A percentile compares a stretch with the other conserved stretches of the same genome.
These are phyloP conservation scores for Bombus difficillimus DNA, from an alignment of 1,140 invertebrate genomes.

Conservation along the genomic window DNA sequence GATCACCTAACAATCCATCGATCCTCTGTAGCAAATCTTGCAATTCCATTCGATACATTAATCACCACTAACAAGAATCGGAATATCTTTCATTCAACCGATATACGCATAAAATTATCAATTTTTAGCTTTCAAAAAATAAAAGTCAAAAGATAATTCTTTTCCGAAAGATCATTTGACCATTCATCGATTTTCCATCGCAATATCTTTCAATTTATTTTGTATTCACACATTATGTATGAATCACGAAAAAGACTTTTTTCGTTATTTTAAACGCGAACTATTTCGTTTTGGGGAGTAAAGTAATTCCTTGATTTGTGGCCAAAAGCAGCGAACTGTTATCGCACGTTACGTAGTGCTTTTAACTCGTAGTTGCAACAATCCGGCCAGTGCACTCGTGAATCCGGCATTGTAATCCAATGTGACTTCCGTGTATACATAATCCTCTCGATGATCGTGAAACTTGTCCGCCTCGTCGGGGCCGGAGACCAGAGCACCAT, in stretches of 20 bases:
- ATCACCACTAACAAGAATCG: too few species aligned
- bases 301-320: too few species aligned
- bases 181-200: too few species aligned
- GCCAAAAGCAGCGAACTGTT: too few species aligned
- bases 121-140: background rate
- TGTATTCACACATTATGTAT: background rate
- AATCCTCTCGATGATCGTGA: constrained; percentile 83
- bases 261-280: background rate
- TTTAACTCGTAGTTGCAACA: constrained; percentile 72
- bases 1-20: background rate
- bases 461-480: constrained; percentile 84
- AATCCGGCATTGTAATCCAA: constrained; percentile 85
- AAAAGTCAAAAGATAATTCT: background rate
- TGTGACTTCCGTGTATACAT: constrained; percentile 84
- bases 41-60: background rate
- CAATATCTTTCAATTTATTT: too few species aligned
- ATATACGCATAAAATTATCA: background rate
- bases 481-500: constrained; percentile 84
- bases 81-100: too few species aligned
- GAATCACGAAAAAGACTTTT: background rate
- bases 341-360: background rate
- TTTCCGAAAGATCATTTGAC: too few species aligned
- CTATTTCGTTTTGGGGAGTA: too few species aligned
- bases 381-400: constrained; percentile 82
- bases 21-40: background rate